A percentile compares a stretch with the other conserved stretches of the same genome.
phyloP scores from a whole-genome alignment of 1,140 invertebrate genomes.

The Tigriopus japonicus region DNA sequence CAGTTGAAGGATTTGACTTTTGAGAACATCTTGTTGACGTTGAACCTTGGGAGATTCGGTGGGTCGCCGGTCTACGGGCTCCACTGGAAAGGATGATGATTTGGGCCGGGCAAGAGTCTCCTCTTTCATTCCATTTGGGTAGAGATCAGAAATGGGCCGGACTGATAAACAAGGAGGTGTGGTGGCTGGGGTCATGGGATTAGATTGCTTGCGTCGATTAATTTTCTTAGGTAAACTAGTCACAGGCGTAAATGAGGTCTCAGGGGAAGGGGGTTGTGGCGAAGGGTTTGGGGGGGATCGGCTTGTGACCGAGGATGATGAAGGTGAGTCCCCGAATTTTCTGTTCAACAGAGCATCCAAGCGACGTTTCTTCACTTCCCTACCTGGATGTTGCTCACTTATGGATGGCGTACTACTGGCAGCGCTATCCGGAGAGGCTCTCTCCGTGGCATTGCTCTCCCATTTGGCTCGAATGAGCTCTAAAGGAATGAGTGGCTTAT shows the following conservation, averaged over 20 bases:
- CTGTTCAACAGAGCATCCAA: neutral
- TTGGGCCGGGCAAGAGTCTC: neutral
- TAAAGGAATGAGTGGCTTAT: neutral
- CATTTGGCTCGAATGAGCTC: too few relatives aligned
- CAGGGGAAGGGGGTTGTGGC: neutral
- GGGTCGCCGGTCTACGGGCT: too few relatives aligned
- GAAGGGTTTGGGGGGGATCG: neutral
- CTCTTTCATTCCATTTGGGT: neutral
- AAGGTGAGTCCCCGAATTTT: neutral
- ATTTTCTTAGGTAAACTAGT: neutral
- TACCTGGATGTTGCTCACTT: neutral
- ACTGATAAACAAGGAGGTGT: neutral
- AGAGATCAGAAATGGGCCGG: neutral
- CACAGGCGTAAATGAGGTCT: neutral
- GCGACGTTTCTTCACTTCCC: neutral
- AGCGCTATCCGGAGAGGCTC: neutral
- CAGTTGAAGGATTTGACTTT: neutral
- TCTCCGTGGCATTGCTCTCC: too few relatives aligned
- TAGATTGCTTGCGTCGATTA: neutral
- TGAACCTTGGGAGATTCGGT: too few relatives aligned
- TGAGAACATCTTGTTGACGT: neutral
- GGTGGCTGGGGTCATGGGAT: neutral
- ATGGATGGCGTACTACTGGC: neutral
- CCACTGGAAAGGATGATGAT: neutral
- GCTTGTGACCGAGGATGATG: neutral